phyloP scores from a whole-genome alignment of 2,797 vertebrate genomes.

The Helostoma temminkii region DNA sequence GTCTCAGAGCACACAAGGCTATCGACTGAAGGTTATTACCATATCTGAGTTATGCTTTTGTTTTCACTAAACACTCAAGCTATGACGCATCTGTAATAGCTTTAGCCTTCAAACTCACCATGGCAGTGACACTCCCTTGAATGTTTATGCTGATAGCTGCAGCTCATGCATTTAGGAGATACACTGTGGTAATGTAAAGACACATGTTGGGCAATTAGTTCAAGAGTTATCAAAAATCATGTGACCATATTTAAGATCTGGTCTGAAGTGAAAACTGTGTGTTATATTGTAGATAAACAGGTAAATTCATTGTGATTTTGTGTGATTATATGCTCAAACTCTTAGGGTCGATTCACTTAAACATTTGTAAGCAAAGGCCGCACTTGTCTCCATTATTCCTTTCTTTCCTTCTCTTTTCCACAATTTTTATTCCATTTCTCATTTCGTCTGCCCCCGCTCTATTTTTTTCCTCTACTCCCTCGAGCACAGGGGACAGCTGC shows the following conservation, averaged over 20 bases:
- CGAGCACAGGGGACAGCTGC: slow-evolving; percentile 78
- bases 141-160: slow-evolving; percentile 38
- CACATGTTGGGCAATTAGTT: background rate
- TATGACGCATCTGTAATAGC: slow-evolving; percentile 35
- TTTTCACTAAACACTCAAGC: slow-evolving; percentile 50
- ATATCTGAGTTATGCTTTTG: slow-evolving; percentile 58
- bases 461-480: slow-evolving; percentile 53
- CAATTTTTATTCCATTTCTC: slow-evolving; percentile 8
- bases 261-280: no score
- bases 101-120: slow-evolving; percentile 54
- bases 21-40: slow-evolving; percentile 33
- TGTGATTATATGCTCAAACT: background rate
- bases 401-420: slow-evolving; percentile 1
- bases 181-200: background rate
- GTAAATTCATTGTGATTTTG: background rate
- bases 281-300: no score
- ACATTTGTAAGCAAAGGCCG: slow-evolving; percentile 37
- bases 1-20: background rate
- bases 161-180: slow-evolving; percentile 23
- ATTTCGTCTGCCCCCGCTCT: slow-evolving; percentile 30
- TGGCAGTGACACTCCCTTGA: slow-evolving; percentile 25
- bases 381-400: slow-evolving; percentile 24
- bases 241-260: background rate
- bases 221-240: background rate
- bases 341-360: background rate